Evolutionary conservation across 2,888 invertebrate species (phyloP), one percentile per base, ranked within the genome.

Genomic region (Sinhomidia bicolor): DNA sequence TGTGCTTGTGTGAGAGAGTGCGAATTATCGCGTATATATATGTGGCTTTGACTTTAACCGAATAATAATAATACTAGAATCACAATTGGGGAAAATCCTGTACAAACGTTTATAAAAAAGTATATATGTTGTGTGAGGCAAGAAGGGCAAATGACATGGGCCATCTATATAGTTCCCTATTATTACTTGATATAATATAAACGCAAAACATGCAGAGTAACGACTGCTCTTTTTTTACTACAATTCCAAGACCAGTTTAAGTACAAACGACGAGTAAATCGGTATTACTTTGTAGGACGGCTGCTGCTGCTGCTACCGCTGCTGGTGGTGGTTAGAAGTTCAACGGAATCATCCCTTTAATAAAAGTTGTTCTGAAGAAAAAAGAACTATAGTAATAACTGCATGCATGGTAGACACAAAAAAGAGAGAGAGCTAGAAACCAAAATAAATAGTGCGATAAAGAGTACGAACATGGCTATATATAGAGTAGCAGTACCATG

Each of bases 261-360:
- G 68, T 32, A 41, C 71, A 20, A 71, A 36, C n/a, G 51, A 51
- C 47, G 76, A 51, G 6, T 26, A 76, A 29, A 51, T 29, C 17
- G 17, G 7, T 17, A 29, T 20, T 26, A 78, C 54, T 26, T 5
- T 12, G 14, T 29, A n/a, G n/a, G n/a, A 12, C 26, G 10, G 29
- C 5, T 29, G 20, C 20, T 41, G n/a, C 12, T 26, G 62, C 29
- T 65, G 6, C n/a, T 65, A 4, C n/a, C n/a, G n/a, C n/a, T n/a
- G 32, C 65, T 65, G 1, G 0, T 41, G 23, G 23, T 17, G 32
- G 65, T 0, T 12, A 60, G 65, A 44, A 65, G n/a, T 47, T 47
- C 81, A 68, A 36, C 68, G 17, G 32, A 80, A 81, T 81, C 81
- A 81, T 71, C 71, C 82, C 32, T 68, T 32, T 82, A 71, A 71